Evolutionary conservation across 2,888 invertebrate genomes (phyloP), one percentile per base, ranked within the genome.

Genomic region (Argyra leucocephala): DNA sequence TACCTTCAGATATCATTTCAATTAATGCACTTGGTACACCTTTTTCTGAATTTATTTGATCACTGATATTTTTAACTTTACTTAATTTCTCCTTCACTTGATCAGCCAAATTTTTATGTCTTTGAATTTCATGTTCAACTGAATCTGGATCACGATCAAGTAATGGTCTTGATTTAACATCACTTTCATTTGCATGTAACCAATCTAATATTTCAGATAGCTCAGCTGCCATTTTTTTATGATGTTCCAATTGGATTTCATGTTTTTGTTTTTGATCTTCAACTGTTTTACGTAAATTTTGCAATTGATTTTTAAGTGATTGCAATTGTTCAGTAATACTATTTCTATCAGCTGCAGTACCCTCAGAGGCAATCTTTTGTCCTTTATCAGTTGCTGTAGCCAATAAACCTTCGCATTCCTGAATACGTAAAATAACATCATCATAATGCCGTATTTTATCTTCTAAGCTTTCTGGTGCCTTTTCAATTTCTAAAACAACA

Each of bases 331-430:
- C 92, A 2, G 92, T 93, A 7, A 96, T 88, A 70, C 88, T 88
- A 72, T 94, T 94, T 72, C 91, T 85, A 72, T 95, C 95, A 22
- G 90, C 88, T 0, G 91, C 88, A 3, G 91, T 89, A 59, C 94
- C 93, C 80, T 96, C 95, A 0, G 89, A 88, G 0, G 93, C 93
- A 37, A 96, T 95, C 77, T 93, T 92, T 74, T 93, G 91, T 0
- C 95, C 96, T 76, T 95, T 95, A 74, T 96, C 96, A 18, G 88
- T 88, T 0, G 95, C 93, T 6, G 91, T 87, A 0, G 93, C 90
- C 10, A 96, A 79, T 48, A 90, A 82, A 12, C 93, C 94, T 78
- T 95, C 95, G 75, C 91, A 93, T 73, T 93, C 93, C 80, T 93
- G 93, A 64, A 95, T 92, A 74, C 91, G 91, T 0, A 86, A 80